Conservation (phyloP, 2,888 invertebrate species). For the Caprella mutica region DNA sequence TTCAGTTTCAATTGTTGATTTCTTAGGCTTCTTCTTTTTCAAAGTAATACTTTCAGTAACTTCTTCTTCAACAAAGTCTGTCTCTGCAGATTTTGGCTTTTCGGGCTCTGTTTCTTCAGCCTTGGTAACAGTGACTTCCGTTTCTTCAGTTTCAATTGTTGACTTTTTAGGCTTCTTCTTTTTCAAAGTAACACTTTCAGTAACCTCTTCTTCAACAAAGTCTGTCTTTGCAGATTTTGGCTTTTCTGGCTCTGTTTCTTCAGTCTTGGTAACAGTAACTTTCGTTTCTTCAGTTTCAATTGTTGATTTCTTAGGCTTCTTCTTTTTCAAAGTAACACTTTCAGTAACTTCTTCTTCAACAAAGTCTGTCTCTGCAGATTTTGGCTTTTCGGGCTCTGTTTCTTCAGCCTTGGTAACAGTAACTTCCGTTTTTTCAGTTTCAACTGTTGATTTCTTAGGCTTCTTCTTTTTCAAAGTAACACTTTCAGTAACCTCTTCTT, state of each 20-base stretch:
- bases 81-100: conserved; percentile 8
- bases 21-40: conserved; percentile 32
- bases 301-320: too few relatives aligned
- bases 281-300: neutral
- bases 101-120: conserved; percentile 33
- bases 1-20: conserved; percentile 37
- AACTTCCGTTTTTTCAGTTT: conserved; percentile 63
- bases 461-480: conserved; percentile 51
- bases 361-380: conserved; percentile 44
- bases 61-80: conserved; percentile 40
- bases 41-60: conserved; percentile 41
- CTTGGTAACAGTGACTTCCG: conserved; percentile 35
- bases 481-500: conserved; percentile 57
- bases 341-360: neutral
- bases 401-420: conserved; percentile 52
- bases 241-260: too few relatives aligned
- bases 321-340: too few relatives aligned
- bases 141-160: conserved; percentile 17
- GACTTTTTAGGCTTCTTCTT: conserved; percentile 22
- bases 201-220: too few relatives aligned
- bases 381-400: conserved; percentile 50
- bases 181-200: too few relatives aligned
- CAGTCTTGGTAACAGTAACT: too few relatives aligned
- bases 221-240: too few relatives aligned
- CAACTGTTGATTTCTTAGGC: conserved; percentile 45